A percentile compares a stretch with the other conserved stretches of the same genome.
These are phyloP conservation scores for Enchytraeus crypticus DNA, from an alignment of 2,888 invertebrate species.

Conservation along the genomic window DNA sequence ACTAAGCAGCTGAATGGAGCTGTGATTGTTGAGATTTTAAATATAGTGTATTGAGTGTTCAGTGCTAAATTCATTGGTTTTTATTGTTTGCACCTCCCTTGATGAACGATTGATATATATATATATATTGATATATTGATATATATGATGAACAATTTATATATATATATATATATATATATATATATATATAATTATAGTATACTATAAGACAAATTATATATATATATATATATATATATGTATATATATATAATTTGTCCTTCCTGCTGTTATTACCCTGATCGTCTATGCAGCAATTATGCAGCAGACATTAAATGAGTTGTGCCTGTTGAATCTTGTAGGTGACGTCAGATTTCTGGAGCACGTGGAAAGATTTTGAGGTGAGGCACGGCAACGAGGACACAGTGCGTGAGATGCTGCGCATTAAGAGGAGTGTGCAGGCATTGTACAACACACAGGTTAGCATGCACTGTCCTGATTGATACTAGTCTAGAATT, in stretches of 20 bases:
- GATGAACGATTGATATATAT: too few species aligned
- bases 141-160: not conserved
- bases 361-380: slow-evolving; percentile 99
- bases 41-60: too few species aligned
- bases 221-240: too few species aligned
- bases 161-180: not conserved
- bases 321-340: slow-evolving; percentile 6
- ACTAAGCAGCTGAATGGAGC: too few species aligned
- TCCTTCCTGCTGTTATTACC: too few species aligned
- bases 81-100: too few species aligned
- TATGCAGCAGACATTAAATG: not conserved
- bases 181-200: too few species aligned
- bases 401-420: slow-evolving; percentile 97
- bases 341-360: slow-evolving; percentile 62
- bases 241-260: too few species aligned
- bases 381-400: slow-evolving; percentile 98
- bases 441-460: slow-evolving; percentile 97
- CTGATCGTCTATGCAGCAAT: not conserved
- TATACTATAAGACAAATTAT: too few species aligned
- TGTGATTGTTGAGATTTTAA: too few species aligned
- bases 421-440: slow-evolving; percentile 90
- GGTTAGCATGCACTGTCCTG: slow-evolving; percentile 35
- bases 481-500: not conserved
- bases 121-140: too few species aligned
- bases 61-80: too few species aligned